Evolutionary conservation across 2,797 vertebrate species (phyloP).

Genomic region (Sternarchorhynchus goeldii): DNA sequence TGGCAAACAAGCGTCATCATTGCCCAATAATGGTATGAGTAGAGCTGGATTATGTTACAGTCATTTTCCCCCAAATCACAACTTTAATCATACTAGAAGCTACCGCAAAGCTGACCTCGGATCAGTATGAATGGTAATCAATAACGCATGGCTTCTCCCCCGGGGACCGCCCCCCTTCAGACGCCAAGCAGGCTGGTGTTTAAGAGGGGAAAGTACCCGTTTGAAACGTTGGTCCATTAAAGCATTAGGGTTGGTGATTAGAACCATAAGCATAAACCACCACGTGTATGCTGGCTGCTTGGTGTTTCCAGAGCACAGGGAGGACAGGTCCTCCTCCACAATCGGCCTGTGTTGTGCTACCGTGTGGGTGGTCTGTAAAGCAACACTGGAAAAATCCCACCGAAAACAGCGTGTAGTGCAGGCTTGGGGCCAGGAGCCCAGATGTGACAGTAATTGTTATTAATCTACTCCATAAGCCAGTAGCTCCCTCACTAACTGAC

Average conservation of each 20-base stretch:
- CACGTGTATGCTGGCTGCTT: conserved; percentile 49
- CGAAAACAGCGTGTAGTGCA: conserved; percentile 49
- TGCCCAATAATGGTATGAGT: not conserved
- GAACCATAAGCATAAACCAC: conserved; percentile 54
- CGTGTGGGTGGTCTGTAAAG: conserved; percentile 61
- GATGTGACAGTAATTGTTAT: conserved; percentile 62
- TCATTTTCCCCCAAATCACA: not conserved
- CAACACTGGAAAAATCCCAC: conserved; percentile 59
- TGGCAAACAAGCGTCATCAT: conserved; percentile 39
- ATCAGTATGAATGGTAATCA: not conserved
- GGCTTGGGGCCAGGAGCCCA: conserved; percentile 54
- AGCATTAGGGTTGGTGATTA: conserved; percentile 54
- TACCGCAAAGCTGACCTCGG: conserved; percentile 4
- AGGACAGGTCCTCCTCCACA: conserved; percentile 56
- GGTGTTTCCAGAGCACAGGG: conserved; percentile 54
- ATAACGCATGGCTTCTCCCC: conserved; percentile 1
- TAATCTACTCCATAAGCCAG: conserved; percentile 56
- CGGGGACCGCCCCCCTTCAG: conserved; percentile 10
- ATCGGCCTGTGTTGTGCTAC: conserved; percentile 40
- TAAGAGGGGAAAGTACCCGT: conserved; percentile 56
- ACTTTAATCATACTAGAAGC: not conserved
- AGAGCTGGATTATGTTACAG: not conserved
- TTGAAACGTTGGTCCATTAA: conserved; percentile 58
- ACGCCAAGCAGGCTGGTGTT: conserved; percentile 46
- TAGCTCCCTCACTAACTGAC: conserved; percentile 42